Percentiles rank a stretch among this genome's conserved stretches.
phyloP scores from a whole-genome alignment of 2,888 invertebrate species.

The Pardosa pseudoannulata region DNA sequence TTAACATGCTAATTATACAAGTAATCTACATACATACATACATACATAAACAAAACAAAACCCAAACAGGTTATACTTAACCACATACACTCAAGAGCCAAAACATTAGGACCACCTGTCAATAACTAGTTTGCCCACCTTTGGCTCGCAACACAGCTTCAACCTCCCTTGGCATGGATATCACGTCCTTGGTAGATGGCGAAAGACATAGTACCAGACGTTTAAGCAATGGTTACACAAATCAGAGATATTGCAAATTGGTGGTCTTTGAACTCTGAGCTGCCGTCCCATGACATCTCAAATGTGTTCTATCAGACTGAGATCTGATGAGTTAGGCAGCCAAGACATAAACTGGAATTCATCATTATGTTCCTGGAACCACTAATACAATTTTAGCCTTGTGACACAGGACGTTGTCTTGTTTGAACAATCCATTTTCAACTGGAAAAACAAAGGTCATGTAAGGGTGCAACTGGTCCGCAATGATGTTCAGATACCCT shows the following conservation, averaged over 20 bases:
- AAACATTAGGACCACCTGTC: too few relatives aligned
- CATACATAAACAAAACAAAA: too few relatives aligned
- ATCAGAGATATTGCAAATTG: background rate
- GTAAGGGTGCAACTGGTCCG: background rate
- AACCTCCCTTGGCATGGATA: background rate
- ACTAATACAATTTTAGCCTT: background rate
- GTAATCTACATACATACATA: too few relatives aligned
- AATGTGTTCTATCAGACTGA: background rate
- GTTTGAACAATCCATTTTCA: background rate
- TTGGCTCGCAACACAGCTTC: background rate
- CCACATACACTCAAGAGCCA: too few relatives aligned
- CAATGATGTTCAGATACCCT: background rate
- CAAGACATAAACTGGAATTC: background rate
- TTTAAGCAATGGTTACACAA: background rate
- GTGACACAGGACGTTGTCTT: conserved; percentile 2
- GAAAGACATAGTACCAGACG: conserved; percentile 8
- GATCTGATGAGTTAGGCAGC: background rate
- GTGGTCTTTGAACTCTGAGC: conserved; percentile 10
- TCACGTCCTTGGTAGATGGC: background rate
- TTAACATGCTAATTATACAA: too few relatives aligned
- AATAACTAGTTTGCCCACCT: too few relatives aligned
- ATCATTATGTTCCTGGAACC: conserved; percentile 4
- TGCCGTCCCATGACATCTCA: conserved; percentile 6
- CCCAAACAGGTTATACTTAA: too few relatives aligned
- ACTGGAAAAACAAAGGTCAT: conserved; percentile 4